Evolutionary conservation across 92 coral and sea anemone genomes (phyloP), one percentile per base, ranked within the genome.

Genomic region (Epizoanthus fatuus): DNA sequence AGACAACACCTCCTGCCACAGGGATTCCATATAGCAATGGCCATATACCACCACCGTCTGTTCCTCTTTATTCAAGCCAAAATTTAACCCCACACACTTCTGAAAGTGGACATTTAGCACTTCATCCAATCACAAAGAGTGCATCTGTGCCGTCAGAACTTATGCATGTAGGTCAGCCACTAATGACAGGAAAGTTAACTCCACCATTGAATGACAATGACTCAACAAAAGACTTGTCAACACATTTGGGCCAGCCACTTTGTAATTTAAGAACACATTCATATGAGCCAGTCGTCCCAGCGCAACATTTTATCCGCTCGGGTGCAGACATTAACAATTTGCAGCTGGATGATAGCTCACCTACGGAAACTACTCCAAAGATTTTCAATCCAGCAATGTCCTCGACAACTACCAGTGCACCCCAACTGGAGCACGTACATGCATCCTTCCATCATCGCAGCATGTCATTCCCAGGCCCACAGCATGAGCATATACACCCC

Each of bases 241-340:
- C 68, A 64, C 91, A 83, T 72, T 53, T 94, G 84, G 98, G 98
- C 5, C 93, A 87, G 29, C 98, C 98, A 55, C 81, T 94, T 42
- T 92, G 93, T 92, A 86, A 62, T 58, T 84, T 94, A 14, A 87
- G 93, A 86, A 76, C 81, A 51, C 98, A 92, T 85, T 79, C 92
- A 78, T 94, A 88, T 87, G 95, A 94, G 75, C 98, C 98, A 15
- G 92, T 94, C 25, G 84, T 86, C 66, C 83, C 98, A 60, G 93
- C 90, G 20, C 90, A 72, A 25, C 97, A 86, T 17, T 85, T 88
- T 77, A 93, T 94, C 63, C 98, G 98, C 13, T 94, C 98, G 15
- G 93, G 92, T 5, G 95, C 98, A 56, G 98, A 92, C 69, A 90
- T 94, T 20, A 81, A 84, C 14, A 90, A 92, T 76, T 40, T 62